Evolutionary conservation across 2,797 vertebrate genomes (phyloP), one percentile per base, ranked within the genome.

Genomic region (Propithecus perrieri): DNA sequence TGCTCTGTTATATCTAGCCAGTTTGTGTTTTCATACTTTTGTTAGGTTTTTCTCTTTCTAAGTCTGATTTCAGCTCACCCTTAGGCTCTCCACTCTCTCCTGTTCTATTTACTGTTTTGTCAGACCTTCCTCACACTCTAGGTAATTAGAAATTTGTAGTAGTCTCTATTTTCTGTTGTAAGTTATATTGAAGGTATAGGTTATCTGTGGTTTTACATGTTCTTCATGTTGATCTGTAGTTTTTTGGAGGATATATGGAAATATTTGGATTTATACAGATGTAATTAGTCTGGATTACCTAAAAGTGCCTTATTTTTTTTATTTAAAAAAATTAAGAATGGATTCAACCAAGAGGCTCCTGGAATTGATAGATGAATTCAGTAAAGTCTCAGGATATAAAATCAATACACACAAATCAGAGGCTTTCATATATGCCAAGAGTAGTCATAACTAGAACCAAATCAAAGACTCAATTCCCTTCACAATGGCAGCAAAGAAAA

Each of bases 191-290:
- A 95, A 97, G 30, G 24, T 91, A 43, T 33, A 67, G 69, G 53
- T 48, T 80, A 67, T 67, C 24, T 86, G 20, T 93, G 15, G 7
- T 84, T 85, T 92, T 80, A 53, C 87, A 43, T 78, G 12, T 93
- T 69, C 79, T 93, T 69, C 74, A 38, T 81, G n/a, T 93, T 88
- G 43, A 87, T 57, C 33, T 83, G 5, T 63, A 57, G 41, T 48
- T 57, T 84, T 90, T 84, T 76, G 22, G 76, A 90, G 38, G 41
- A 55, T 85, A 43, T 67, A 48, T 84, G 48, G 38, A 80, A n/a
- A 91, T 24, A 91, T 91, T 85, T 88, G 48, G 30, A 55, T 93
- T 93, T 63, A 63, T 86, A 86, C 9, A 86, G 43, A 76, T 81
- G 3, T 13, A 74, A 5, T 93, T 85, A 76, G 76, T 92, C 53